Evolutionary conservation across 2,113 vertebrate genomes (phyloP).

Genomic region (Toxotes jaculatrix): DNA sequence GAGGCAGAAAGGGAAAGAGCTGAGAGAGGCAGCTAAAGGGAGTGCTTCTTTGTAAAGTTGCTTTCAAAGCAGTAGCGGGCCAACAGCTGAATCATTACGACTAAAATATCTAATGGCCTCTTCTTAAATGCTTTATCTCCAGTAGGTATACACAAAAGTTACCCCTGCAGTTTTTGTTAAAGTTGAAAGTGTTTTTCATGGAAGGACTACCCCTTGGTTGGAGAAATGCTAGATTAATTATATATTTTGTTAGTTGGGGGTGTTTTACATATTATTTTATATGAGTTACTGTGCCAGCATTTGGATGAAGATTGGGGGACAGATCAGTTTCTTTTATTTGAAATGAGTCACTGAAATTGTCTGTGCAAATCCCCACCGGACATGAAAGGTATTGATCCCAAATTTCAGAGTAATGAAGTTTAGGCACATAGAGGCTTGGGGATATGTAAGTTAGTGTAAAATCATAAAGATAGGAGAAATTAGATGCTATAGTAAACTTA

Average conservation of each 20-base stretch:
- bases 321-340: neutral
- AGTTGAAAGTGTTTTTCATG: neutral
- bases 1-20: constrained; percentile 23
- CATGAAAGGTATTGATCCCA: constrained; percentile 24
- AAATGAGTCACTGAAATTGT: neutral
- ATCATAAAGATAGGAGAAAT: constrained; percentile 53
- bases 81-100: constrained; percentile 6
- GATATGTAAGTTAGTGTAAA: constrained; percentile 29
- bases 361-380: neutral
- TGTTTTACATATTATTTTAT: neutral
- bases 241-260: neutral
- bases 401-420: constrained; percentile 12
- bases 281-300: neutral
- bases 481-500: constrained; percentile 57
- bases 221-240: neutral
- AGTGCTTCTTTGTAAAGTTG: constrained; percentile 8
- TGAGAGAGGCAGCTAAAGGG: constrained; percentile 28
- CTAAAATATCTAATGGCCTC: constrained; percentile 10
- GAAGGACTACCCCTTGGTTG: neutral
- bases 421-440: constrained; percentile 4
- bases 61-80: constrained; percentile 21
- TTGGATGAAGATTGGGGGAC: neutral
- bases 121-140: constrained; percentile 1
- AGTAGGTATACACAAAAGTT: neutral
- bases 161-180: neutral